Base-by-base conservation (phyloP, 2,888 invertebrate genomes). In the Synanthedon andrenaeformis region DNA sequence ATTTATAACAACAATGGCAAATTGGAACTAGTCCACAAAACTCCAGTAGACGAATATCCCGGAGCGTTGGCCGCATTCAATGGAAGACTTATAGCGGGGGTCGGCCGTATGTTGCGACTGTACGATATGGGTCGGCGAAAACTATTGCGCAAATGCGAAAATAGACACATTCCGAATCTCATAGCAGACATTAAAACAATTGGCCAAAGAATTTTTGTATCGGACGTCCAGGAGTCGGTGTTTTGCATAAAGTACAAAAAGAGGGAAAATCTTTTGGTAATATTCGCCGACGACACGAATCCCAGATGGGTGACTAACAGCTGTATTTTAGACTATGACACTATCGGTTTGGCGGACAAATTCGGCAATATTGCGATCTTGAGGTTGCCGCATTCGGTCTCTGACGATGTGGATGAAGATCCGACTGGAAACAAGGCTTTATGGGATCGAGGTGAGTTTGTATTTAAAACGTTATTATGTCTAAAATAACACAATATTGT, bases 371-470 rank as follows among this genome's bases (percentile, higher is more conserved):
- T 99, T 61, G 92, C 95, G 55, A 92, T 99, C 55, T 94, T 98
- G 68, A 90, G 98, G 50, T 77, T 98, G 54, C 97, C 99, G 0
- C 92, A 93, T 53, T 96, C 96, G 55, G 94, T 97, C 1, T 95
- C 94, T 28, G 99, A 99, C 80, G 99, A 99, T 74, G 97, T 99
- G 0, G 99, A 99, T 76, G 99, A 99, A 82, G 99, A 99, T 84
- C 99, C 99, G 0, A 99, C 99, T 0, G 99, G 99, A 50, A 98
- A 97, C 70, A 98, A 98, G 78, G 96, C 98, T 0, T 87, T 99
- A 0, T 99, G 99, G 99, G 95, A 95, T 73, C 90, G 95, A 74
- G 93, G 90, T 83, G 69, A 74, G 57, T 55, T 35, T 35, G 35
- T 35, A 0, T 35, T 3, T 8, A 8, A 35, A 35, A 35, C 8